Base-by-base conservation (phyloP, 2,888 invertebrate genomes). In the Nematopogon swammerdamellus region DNA sequence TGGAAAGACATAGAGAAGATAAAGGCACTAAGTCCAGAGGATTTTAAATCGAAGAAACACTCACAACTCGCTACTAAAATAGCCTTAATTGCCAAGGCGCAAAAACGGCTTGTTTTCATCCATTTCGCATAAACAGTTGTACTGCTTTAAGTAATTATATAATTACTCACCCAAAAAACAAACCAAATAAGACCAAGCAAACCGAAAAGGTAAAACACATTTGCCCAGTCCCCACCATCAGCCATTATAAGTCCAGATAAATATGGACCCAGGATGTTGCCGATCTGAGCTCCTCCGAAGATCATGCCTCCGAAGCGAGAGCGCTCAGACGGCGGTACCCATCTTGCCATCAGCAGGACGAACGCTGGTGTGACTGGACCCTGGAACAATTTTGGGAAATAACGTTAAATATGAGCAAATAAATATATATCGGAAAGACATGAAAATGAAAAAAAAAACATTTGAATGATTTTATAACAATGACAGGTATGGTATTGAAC, bases 311-410 rank as follows among this genome's bases (percentile, higher is more conserved):
- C 83, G 43, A 85, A 71, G 44, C 74, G 63, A 3, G 83, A 82
- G 29, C 85, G 63, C 56, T 85, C 85, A 3, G 70, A 59, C 1
- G 82, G 80, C 0, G 84, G 83, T 1, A 81, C 77, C 85, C 85
- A 85, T 58, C 83, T 70, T 1, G 85, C 82, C 53, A 85, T 62
- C 8, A 86, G 59, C 1, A 80, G 67, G 11, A 84, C 82, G 64
- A 88, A 83, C 0, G 86, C 85, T 45, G 82, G 85, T 52, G 80
- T 84, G 1, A 83, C 81, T 11, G 82, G 79, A 42, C 84, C 84
- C 84, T 84, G 55, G 47, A n/a, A n/a, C 66, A 58, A 25, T 51
- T 48, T 47, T 53, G 48, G 3, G 48, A 47, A 19, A 46, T 18
- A 19, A 43, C 17, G 14, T 43, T 6, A 17, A 18, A 43, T 43